These are phyloP conservation scores for Pherbina coryleti DNA, from an alignment of 2,888 invertebrate genomes.

Conservation along the genomic window DNA sequence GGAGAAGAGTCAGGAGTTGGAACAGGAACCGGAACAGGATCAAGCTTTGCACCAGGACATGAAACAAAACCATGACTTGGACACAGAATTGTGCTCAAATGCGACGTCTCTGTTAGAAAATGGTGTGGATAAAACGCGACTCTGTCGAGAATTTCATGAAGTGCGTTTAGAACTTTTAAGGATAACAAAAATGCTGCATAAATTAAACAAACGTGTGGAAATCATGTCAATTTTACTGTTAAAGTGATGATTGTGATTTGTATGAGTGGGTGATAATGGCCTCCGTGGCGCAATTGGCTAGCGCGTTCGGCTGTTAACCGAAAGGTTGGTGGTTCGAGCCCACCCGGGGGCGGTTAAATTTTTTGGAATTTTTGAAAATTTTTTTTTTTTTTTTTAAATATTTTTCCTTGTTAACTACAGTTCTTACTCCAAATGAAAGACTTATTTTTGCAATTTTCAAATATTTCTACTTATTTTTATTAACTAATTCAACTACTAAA, in stretches of 20 bases:
- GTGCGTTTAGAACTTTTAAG: constrained; percentile 35
- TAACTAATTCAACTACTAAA: constrained; percentile 9
- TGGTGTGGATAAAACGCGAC: not conserved
- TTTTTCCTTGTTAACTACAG: not conserved
- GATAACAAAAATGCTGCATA: constrained; percentile 43
- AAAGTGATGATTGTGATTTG: not conserved
- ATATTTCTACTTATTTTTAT: not conserved
- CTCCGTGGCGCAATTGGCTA: constrained; percentile 94
- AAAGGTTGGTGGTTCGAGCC: constrained; percentile 99
- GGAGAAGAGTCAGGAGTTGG: not conserved
- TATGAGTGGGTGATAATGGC: constrained; percentile 45
- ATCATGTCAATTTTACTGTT: constrained; percentile 21
- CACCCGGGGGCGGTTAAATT: constrained; percentile 86
- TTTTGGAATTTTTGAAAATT: not conserved
- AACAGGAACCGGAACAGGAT: not conserved
- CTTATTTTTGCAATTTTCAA: not conserved
- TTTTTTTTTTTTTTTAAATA: no score
- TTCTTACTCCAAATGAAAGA: not conserved
- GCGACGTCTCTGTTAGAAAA: not conserved
- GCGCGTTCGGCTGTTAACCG: constrained; percentile 99
- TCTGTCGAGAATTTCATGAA: constrained; percentile 11
- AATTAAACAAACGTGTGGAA: constrained; percentile 40
- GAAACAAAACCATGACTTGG: not conserved
- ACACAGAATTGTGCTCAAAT: not conserved
- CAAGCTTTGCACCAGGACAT: not conserved